These are phyloP conservation scores for Cynaeus angustus DNA, from an alignment of 2,888 invertebrate genomes.

Conservation along the genomic window DNA sequence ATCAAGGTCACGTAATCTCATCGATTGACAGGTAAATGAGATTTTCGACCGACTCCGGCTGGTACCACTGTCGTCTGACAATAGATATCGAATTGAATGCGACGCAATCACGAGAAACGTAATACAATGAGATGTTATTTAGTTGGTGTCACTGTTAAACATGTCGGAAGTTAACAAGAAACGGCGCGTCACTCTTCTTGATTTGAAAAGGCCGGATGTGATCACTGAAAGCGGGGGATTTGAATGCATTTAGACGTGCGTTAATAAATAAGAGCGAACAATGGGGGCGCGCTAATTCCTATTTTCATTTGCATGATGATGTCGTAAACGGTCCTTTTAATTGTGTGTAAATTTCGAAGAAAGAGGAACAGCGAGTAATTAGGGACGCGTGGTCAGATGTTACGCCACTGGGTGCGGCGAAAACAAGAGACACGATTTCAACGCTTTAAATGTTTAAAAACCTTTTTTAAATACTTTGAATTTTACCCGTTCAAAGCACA, in stretches of 20 bases:
- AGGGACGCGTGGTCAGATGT: constrained; percentile 19
- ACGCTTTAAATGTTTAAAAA: too few relatives aligned
- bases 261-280: constrained; percentile 40
- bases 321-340: constrained; percentile 40
- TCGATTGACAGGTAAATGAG: constrained; percentile 17
- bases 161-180: constrained; percentile 21
- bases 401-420: constrained; percentile 4
- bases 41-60: constrained; percentile 13
- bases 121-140: not conserved
- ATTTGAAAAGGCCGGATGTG: constrained; percentile 3
- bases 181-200: constrained; percentile 3
- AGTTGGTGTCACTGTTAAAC: constrained; percentile 22
- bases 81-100: constrained; percentile 3
- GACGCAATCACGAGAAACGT: constrained; percentile 14
- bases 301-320: constrained; percentile 44
- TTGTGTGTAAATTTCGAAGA: constrained; percentile 44
- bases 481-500: too few relatives aligned
- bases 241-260: not conserved
- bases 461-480: not conserved
- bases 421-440: too few relatives aligned
- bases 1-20: constrained; percentile 26
- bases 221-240: constrained; percentile 23
- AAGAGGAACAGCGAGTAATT: constrained; percentile 8
- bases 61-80: constrained; percentile 5
- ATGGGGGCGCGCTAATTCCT: constrained; percentile 36